phyloP scores from a whole-genome alignment of 37 sponge, comb jelly and placozoan genomes.

The Theonella swinhoei region DNA sequence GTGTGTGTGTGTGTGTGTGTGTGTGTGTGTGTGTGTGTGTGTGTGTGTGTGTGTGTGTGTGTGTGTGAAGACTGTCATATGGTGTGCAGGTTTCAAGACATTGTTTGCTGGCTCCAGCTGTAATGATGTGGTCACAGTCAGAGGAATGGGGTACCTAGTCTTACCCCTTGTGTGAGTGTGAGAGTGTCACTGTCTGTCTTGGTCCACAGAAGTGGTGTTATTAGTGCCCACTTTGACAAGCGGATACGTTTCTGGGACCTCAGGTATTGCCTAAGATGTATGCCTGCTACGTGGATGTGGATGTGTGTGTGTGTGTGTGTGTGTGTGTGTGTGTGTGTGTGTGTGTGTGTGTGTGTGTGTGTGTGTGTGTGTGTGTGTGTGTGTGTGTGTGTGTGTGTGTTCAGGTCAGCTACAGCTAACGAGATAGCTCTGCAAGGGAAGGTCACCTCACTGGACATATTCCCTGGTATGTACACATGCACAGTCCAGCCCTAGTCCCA shows the following conservation, averaged over 20 bases:
- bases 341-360: slow-evolving; percentile 12
- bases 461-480: slow-evolving; percentile 41
- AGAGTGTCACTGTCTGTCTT: background rate
- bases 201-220: slow-evolving; percentile 47
- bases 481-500: too few species aligned
- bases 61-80: background rate
- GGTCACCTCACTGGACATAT: slow-evolving; percentile 86
- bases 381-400: background rate
- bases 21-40: too few species aligned
- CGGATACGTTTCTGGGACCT: slow-evolving; percentile 94
- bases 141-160: slow-evolving; percentile 71
- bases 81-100: slow-evolving; percentile 72
- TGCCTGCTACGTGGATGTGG: background rate
- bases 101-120: slow-evolving; percentile 96
- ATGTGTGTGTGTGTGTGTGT: background rate
- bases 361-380: slow-evolving; percentile 10
- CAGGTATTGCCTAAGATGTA: slow-evolving; percentile 30
- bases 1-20: too few species aligned
- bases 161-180: background rate
- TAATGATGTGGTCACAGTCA: slow-evolving; percentile 83
- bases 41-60: background rate
- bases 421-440: slow-evolving; percentile 90
- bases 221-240: slow-evolving; percentile 96
- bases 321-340: slow-evolving; percentile 16
- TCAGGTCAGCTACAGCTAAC: slow-evolving; percentile 55